Conservation (phyloP, 1,140 invertebrate species). For the Thalassaphorura encarpata region DNA sequence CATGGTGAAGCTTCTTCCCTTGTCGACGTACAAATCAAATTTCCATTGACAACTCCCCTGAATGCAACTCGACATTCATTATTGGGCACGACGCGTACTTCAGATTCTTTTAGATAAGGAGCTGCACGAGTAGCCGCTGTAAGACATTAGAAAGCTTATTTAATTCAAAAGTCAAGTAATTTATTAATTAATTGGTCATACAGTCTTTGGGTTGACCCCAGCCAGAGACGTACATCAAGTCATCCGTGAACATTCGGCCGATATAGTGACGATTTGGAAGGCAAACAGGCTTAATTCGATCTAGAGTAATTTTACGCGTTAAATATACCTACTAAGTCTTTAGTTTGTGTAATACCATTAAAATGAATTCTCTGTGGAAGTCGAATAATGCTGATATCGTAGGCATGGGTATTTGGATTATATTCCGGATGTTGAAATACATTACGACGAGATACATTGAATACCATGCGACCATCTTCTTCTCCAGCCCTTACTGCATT, state of each 20-base stretch:
- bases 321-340: background rate
- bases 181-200: no score
- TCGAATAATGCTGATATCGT: slow-evolving; percentile 29
- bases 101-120: background rate
- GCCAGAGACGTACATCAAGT: slow-evolving; percentile 14
- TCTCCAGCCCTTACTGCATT: no score
- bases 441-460: slow-evolving; percentile 17
- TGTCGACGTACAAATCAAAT: background rate
- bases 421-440: slow-evolving; percentile 29
- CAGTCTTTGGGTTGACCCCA: background rate
- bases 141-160: no score
- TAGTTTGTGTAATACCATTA: slow-evolving; percentile 1
- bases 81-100: background rate
- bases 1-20: background rate
- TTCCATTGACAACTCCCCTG: background rate
- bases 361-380: slow-evolving; percentile 24
- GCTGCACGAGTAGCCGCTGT: background rate
- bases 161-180: no score
- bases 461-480: slow-evolving; percentile 11
- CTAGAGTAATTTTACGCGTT: slow-evolving; percentile 6
- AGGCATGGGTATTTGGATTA: slow-evolving; percentile 19
- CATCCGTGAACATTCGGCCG: slow-evolving; percentile 13
- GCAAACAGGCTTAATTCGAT: slow-evolving; percentile 26
- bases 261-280: slow-evolving; percentile 23
- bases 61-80: background rate